These are phyloP conservation scores for Zingel zingel DNA, from an alignment of 2,113 vertebrate genomes.

Conservation along the genomic window DNA sequence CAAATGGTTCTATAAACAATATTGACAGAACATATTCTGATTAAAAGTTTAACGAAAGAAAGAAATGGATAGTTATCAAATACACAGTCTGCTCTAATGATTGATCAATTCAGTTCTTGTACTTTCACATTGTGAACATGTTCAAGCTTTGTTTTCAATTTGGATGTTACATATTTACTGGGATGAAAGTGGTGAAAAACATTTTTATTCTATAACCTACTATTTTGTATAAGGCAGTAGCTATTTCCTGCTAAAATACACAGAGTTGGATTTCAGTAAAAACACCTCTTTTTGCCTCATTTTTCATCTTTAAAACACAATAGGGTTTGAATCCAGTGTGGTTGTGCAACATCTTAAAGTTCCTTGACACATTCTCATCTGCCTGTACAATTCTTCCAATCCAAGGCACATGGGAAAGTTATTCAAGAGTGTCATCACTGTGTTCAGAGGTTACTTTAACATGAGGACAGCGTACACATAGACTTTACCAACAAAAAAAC, in stretches of 20 bases:
- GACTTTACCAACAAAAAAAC: slow-evolving; percentile 30
- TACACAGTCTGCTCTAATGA: slow-evolving; percentile 60
- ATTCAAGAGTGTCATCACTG: slow-evolving; percentile 76
- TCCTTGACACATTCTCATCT: slow-evolving; percentile 73
- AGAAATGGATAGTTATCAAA: slow-evolving; percentile 73
- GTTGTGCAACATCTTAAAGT: slow-evolving; percentile 68
- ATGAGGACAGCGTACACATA: slow-evolving; percentile 50
- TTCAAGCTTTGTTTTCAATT: slow-evolving; percentile 42
- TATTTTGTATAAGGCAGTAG: slow-evolving; percentile 68
- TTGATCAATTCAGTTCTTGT: slow-evolving; percentile 56
- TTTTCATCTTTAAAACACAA: slow-evolving; percentile 51
- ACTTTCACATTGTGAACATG: slow-evolving; percentile 36
- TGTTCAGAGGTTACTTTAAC: slow-evolving; percentile 64
- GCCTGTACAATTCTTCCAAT: slow-evolving; percentile 73
- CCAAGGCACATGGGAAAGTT: slow-evolving; percentile 90
- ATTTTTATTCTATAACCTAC: slow-evolving; percentile 55
- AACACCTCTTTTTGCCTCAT: slow-evolving; percentile 34
- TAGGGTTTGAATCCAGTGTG: slow-evolving; percentile 58
- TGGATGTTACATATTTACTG: slow-evolving; percentile 35
- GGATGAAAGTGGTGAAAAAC: slow-evolving; percentile 47
- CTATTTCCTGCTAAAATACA: slow-evolving; percentile 68
- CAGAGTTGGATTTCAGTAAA: slow-evolving; percentile 40
- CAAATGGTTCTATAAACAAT: slow-evolving; percentile 90
- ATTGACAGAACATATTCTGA: slow-evolving; percentile 86
- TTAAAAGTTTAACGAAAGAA: slow-evolving; percentile 82